A percentile compares a stretch with the other conserved stretches of the same genome.
Conservation (phyloP, 1,140 invertebrate genomes). For the Macrotrachela quadricornifera region DNA sequence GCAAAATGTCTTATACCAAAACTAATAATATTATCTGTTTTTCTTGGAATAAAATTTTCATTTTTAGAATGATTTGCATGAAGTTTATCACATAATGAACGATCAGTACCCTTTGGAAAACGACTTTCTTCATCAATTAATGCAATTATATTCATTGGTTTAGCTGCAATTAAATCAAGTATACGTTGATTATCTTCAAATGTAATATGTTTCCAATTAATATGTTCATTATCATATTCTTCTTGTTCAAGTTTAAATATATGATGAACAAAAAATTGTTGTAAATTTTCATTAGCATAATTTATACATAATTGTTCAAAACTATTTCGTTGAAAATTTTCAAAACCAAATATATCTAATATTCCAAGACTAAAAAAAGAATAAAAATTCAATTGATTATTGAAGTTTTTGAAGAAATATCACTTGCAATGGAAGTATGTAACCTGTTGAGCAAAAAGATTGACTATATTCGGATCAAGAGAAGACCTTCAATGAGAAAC, state of each 20-base stretch:
- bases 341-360: constrained; percentile 94
- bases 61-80: constrained; percentile 6
- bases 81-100: constrained; percentile 4
- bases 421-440: too few relatives aligned
- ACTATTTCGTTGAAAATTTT: constrained; percentile 88
- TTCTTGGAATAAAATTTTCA: constrained; percentile 5
- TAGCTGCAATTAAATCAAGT: constrained; percentile 82
- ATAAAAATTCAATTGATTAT: too few relatives aligned
- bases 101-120: constrained; percentile 59
- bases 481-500: too few relatives aligned
- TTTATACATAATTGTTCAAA: constrained; percentile 99
- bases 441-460: too few relatives aligned
- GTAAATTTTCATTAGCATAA: constrained; percentile 94
- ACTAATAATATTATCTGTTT: not conserved
- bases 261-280: constrained; percentile 90
- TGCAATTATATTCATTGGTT: constrained; percentile 91
- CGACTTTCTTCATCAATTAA: constrained; percentile 95
- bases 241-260: constrained; percentile 97
- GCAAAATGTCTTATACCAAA: constrained; percentile 9
- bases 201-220: constrained; percentile 95
- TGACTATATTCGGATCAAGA: too few relatives aligned
- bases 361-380: constrained; percentile 50
- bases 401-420: too few relatives aligned
- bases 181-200: constrained; percentile 96
- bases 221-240: constrained; percentile 88